Evolutionary conservation across 2,113 vertebrate genomes (phyloP), one percentile per base, ranked within the genome.

Genomic region (Rhipidura dahli): DNA sequence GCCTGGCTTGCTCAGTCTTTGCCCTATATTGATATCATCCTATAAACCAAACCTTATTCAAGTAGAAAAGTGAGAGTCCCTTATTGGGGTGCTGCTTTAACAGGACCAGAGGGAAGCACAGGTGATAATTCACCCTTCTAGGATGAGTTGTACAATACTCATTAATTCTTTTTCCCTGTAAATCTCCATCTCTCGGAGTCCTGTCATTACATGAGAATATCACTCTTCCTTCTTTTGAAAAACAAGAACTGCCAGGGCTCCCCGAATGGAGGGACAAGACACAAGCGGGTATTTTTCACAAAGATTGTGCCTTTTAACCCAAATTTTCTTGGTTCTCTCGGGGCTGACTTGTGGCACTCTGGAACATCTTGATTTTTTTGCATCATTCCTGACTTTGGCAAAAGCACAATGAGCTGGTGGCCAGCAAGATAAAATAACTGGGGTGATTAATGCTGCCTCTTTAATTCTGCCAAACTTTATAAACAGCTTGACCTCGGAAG

Each of bases 211-310:
- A 51, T 40, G 82, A 93, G 85, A 93, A 40, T 3, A 21, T 8
- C 9, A 0, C n/a, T 59, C 93, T 97, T 97, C 94, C 94, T 88
- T 95, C 89, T 96, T 96, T 85, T 77, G 68, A 90, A 91, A 97
- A 96, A 96, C 92, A 93, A 95, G 95, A 96, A 97, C 93, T 94
- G 75, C 64, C 30, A 27, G 54, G 59, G 6, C 63, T 70, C 66
- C 87, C 90, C 2, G 0, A 86, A 79, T 9, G n/a, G 79, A 83
- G 26, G 73, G 79, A 65, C 37, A 51, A 53, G 66, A 37, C 6
- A 3, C 33, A 69, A 17, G 22, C 0, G 50, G 45, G 57, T 47
- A 2, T 47, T 54, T 88, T 60, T 60, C 4, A 16, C 19, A 13
- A 56, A 79, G 37, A 54, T 1, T 50, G 16, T 44, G 80, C 15